These are phyloP conservation scores for Tenthredo notha DNA, from an alignment of 2,888 invertebrate genomes.

Conservation along the genomic window DNA sequence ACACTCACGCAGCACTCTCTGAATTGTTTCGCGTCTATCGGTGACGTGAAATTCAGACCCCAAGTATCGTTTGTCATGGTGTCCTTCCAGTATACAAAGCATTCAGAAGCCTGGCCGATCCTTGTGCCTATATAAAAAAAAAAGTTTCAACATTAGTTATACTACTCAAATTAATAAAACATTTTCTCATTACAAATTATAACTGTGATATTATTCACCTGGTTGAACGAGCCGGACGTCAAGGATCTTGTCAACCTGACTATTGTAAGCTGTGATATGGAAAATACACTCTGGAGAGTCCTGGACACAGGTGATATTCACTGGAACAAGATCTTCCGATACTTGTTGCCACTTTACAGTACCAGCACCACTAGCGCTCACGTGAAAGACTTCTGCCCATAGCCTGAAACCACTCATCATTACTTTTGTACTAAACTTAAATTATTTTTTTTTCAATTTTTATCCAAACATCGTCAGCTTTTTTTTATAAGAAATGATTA, in stretches of 20 bases:
- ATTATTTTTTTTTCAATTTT: not conserved
- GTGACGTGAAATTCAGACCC: slow-evolving; percentile 98
- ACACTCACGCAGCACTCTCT: slow-evolving; percentile 97
- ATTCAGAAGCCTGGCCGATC: slow-evolving; percentile 98
- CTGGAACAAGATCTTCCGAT: slow-evolving; percentile 98
- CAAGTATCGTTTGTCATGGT: slow-evolving; percentile 98
- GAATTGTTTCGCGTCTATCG: slow-evolving; percentile 98
- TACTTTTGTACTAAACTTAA: not conserved
- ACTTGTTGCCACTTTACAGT: slow-evolving; percentile 99
- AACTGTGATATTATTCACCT: slow-evolving; percentile 81
- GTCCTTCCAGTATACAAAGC: slow-evolving; percentile 99
- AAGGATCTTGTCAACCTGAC: slow-evolving; percentile 98
- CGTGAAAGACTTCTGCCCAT: slow-evolving; percentile 99
- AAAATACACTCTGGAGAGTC: slow-evolving; percentile 98
- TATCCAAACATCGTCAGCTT: not conserved
- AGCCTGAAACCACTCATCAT: slow-evolving; percentile 83
- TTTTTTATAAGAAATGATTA: not conserved
- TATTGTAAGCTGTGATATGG: slow-evolving; percentile 99
- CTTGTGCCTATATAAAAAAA: slow-evolving; percentile 88
- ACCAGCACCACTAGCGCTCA: slow-evolving; percentile 95
- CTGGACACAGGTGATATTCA: slow-evolving; percentile 98
- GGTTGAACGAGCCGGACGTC: slow-evolving; percentile 98
- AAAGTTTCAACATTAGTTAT: not conserved
- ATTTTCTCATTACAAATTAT: not conserved
- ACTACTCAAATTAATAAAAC: not conserved